Conservation (phyloP, 2,797 vertebrate species). For the Urophycis tenuis region DNA sequence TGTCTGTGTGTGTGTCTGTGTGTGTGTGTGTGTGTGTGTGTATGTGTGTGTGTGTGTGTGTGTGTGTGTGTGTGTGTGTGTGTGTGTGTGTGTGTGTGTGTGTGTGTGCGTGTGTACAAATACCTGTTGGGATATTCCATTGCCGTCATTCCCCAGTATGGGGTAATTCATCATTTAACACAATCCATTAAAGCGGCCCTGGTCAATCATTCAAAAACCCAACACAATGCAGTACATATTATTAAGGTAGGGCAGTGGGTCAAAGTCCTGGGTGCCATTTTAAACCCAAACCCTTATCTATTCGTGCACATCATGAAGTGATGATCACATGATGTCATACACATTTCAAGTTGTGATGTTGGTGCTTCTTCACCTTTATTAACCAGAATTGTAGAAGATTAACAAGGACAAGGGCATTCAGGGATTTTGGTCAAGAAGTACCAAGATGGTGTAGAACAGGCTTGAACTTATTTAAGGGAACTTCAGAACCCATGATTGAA, state of each 20-base stretch:
- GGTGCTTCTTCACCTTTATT: neutral
- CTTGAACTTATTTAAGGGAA: neutral
- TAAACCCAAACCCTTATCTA: neutral
- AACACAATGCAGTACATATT: neutral
- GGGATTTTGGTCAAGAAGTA: neutral
- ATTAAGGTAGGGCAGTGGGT: neutral
- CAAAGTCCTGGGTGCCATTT: neutral
- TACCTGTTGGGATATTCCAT: neutral
- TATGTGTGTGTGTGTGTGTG: too few relatives aligned
- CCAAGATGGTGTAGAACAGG: neutral
- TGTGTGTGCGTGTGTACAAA: neutral
- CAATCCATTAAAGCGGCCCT: neutral
- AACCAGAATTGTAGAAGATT: neutral
- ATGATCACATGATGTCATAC: neutral
- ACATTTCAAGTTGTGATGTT: neutral
- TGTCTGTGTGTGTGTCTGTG: too few relatives aligned
- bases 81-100: too few relatives aligned
- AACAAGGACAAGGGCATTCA: neutral
- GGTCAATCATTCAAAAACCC: neutral
- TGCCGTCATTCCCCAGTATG: neutral
- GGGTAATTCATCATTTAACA: neutral
- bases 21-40: too few relatives aligned
- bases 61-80: too few relatives aligned
- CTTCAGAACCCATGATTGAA: neutral
- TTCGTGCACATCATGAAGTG: neutral